Evolutionary conservation across 92 coral and sea anemone species (phyloP), one percentile per base, ranked within the genome.

Genomic region (Porites lobata): DNA sequence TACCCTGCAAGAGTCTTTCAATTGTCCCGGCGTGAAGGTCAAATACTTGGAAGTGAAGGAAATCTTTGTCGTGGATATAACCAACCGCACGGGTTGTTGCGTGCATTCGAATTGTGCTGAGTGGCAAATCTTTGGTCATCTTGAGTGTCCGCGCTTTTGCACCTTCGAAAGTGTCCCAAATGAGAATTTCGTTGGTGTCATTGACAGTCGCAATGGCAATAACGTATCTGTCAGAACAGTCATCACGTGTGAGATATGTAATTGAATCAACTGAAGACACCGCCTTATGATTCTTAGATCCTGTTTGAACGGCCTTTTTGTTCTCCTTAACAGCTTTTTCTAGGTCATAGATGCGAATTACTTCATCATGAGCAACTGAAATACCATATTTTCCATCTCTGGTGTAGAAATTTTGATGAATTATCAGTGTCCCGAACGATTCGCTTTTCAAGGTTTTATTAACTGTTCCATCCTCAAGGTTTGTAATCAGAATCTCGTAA

Each of bases 281-380:
- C 21, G 92, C 87, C n/a, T 59, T 69, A 20, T 69, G 76, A 24
- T 61, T 68, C 65, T 80, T 75, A 65, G 79, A 67, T 15, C 79
- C 75, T 62, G 20, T 73, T 56, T 65, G 51, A 21, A 89, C 86
- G n/a, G 85, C 92, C 73, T 90, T 85, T 38, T 86, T 85, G 71
- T 85, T 83, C 87, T 96, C 99, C 57, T 87, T 91, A 26, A 88
- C 50, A 47, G 96, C 92, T 52, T 92, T 85, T 62, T 91, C 83
- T n/a, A 91, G 86, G 88, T 96, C 96, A 79, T 91, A 96, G 22
- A 96, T 86, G 18, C 98, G 99, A n/a, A 96, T 78, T 22, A 95
- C 90, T 21, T 93, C 92, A 76, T 96, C 99, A 43, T 88, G 80
- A 47, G 96, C 94, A 18, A 92, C 57, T 14, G 96, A 84, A 69